Evolutionary conservation across 1,140 invertebrate species (phyloP), one percentile per base, ranked within the genome.

Genomic region (Aphaenogaster ashmeadi): DNA sequence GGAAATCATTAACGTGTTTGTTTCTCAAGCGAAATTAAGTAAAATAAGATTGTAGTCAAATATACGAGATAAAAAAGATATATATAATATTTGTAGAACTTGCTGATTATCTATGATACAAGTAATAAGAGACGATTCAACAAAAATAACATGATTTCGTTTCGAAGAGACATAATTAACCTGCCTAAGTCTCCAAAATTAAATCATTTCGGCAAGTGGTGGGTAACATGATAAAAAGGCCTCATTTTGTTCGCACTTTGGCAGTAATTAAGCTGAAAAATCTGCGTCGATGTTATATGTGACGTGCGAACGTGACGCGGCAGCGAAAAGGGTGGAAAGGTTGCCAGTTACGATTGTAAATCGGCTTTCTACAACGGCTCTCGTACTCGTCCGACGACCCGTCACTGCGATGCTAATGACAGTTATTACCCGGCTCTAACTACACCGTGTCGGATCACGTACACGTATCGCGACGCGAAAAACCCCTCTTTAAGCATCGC

Each of bases 1-100:
- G 69, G 33, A 83, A 87, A 87, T 89, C 71, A 58, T 71, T 88
- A 83, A 67, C 52, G 62, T 15, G 18, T 36, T 69, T 54, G 47
- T 80, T 85, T 44, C 7, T 54, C 21, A 54, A 67, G 36, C 62
- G 13, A 52, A 3, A 7, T 44, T 33, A 36, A 47, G 6, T 58
- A 18, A 5, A 41, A 75, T n/a, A 52, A 72, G 8, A 60, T 9
- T 44, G 9, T n/a, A 38, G 21, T 15, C 15, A 58, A 77, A 41
- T 54, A 21, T 62, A 64, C 36, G 62, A 62, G 1, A 6, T 75
- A n/a, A 33, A 74, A 18, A 11, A 74, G 7, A 52, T 52, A 8
- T 4, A 18, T 36, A n/a, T 72, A 33, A 9, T 3, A 2, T 72
- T 36, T 11, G 27, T 13, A 8, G 4, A 72, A 18, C 5, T 50